phyloP scores from a whole-genome alignment of 2,113 vertebrate species.

The Hypanus sabinus region DNA sequence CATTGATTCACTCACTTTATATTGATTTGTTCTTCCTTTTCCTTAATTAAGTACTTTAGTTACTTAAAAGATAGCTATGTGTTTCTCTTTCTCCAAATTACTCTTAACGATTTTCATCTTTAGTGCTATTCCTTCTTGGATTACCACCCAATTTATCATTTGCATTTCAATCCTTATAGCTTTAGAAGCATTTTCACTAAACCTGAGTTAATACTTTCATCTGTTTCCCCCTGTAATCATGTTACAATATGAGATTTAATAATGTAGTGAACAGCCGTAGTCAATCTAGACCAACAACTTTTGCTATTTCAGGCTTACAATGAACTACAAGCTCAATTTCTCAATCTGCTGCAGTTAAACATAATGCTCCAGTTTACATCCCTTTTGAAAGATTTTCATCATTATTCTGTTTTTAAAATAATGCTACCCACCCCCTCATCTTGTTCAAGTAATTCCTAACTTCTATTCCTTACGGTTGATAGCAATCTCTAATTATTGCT shows the following conservation, averaged over 20 bases:
- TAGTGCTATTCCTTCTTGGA: background rate
- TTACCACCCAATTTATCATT: background rate
- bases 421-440: background rate
- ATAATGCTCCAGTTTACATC: background rate
- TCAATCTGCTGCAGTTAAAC: background rate
- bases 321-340: background rate
- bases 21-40: background rate
- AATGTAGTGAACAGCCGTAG: background rate
- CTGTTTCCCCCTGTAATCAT: too few relatives aligned
- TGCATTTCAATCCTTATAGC: background rate
- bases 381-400: background rate
- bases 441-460: background rate
- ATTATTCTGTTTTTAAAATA: background rate
- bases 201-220: background rate
- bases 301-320: background rate
- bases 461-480: background rate
- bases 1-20: too few relatives aligned
- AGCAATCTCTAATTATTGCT: conserved; percentile 1
- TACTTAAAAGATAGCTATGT: background rate
- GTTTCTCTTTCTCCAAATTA: background rate
- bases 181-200: background rate
- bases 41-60: background rate
- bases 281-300: background rate
- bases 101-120: background rate
- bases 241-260: background rate